These are phyloP conservation scores for Dilophus febrilis DNA, from an alignment of 2,888 invertebrate genomes.

Conservation along the genomic window DNA sequence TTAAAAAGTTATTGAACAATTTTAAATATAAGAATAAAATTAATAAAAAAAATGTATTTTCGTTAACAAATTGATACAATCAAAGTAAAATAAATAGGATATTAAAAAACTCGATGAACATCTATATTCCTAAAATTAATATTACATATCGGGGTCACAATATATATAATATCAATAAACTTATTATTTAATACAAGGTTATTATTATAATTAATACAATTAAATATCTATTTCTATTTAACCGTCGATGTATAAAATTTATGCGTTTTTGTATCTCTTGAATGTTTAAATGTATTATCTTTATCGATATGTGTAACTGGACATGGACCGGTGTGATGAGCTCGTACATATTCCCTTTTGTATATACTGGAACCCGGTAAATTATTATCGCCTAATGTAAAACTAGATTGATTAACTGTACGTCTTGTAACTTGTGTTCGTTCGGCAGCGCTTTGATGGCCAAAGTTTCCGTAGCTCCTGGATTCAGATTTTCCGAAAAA, in stretches of 20 bases:
- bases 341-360: conserved; percentile 57
- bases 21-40: too few species aligned
- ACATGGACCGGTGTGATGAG: conserved; percentile 55
- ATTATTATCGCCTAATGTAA: conserved; percentile 51
- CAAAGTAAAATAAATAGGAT: too few species aligned
- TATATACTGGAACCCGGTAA: conserved; percentile 43
- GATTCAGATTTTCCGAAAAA: conserved; percentile 59
- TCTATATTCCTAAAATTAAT: too few species aligned
- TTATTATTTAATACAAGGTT: too few species aligned
- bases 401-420: conserved; percentile 54
- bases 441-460: conserved; percentile 11
- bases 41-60: too few species aligned
- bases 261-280: conserved; percentile 67
- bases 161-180: too few species aligned
- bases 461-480: conserved; percentile 49
- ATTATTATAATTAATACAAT: neutral
- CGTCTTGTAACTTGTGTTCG: conserved; percentile 22
- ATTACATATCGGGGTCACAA: too few species aligned
- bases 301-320: conserved; percentile 62
- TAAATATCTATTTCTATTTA: neutral
- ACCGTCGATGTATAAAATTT: conserved; percentile 56
- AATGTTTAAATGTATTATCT: conserved; percentile 66
- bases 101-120: too few species aligned
- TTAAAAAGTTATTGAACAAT: too few species aligned
- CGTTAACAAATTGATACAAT: too few species aligned